Evolutionary conservation across 2,113 vertebrate species (phyloP).

Genomic region (Scomber japonicus): DNA sequence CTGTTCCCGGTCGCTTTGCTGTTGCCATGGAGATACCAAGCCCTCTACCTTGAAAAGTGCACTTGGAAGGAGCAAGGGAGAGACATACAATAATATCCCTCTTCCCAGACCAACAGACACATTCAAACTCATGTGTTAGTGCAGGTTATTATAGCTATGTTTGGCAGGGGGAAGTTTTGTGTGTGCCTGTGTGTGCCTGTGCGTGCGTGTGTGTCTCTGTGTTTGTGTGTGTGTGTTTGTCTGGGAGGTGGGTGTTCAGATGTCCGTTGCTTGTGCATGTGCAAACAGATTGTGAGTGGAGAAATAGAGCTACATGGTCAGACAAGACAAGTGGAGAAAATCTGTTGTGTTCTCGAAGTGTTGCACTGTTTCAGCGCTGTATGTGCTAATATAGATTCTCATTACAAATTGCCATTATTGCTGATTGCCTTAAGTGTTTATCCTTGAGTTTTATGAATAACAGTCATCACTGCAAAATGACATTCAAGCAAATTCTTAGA

Average conservation of each 20-base stretch:
- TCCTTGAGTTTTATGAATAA: constrained; percentile 32
- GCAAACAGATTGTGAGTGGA: constrained; percentile 77
- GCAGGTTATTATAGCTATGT: constrained; percentile 70
- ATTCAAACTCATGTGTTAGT: constrained; percentile 61
- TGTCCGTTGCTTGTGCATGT: constrained; percentile 67
- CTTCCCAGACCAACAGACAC: constrained; percentile 70
- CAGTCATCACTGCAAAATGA: neutral
- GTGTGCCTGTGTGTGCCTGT: constrained; percentile 24
- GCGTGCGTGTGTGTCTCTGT: constrained; percentile 11
- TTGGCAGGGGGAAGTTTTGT: constrained; percentile 38
- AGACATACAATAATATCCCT: constrained; percentile 79
- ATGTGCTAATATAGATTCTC: constrained; percentile 12
- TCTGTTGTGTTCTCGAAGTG: constrained; percentile 48
- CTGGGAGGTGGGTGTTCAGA: constrained; percentile 68
- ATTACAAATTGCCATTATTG: constrained; percentile 40
- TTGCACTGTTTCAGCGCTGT: constrained; percentile 7
- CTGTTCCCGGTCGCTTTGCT: constrained; percentile 73
- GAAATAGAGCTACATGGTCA: constrained; percentile 61
- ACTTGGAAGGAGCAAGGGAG: constrained; percentile 77
- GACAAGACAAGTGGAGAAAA: constrained; percentile 61
- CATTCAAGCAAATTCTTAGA: constrained; percentile 24
- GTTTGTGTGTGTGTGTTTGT: constrained; percentile 47
- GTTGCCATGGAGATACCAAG: constrained; percentile 88
- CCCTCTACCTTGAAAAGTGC: constrained; percentile 87
- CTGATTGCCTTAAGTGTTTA: constrained; percentile 10